Percentiles rank a stretch among this genome's conserved stretches.
These are phyloP conservation scores for Thaumetopoea pityocampa DNA, from an alignment of 1,140 invertebrate genomes.

Conservation along the genomic window DNA sequence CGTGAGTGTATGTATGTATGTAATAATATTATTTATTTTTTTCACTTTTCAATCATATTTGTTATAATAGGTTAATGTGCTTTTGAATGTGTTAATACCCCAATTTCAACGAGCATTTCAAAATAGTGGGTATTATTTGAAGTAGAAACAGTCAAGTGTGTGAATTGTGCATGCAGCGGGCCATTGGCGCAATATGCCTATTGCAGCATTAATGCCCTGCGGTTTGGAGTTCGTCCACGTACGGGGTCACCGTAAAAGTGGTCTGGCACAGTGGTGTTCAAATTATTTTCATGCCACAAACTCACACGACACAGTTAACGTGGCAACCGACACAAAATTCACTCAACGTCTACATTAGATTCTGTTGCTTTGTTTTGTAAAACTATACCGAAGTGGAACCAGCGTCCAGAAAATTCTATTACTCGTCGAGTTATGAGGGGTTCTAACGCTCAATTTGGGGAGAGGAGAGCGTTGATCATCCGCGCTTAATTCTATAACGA, in stretches of 20 bases:
- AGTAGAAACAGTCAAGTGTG: conserved; percentile 22
- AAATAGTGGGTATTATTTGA: conserved; percentile 1
- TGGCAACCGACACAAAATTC: conserved; percentile 27
- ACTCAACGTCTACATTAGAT: conserved; percentile 22
- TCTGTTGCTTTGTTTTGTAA: conserved; percentile 13
- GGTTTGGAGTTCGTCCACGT: conserved; percentile 61
- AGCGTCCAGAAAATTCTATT: conserved; percentile 1
- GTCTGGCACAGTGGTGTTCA: conserved; percentile 36
- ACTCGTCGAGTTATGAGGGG: neutral
- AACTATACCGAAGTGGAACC: conserved; percentile 13
- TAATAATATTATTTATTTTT: neutral
- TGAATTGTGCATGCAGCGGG: conserved; percentile 28
- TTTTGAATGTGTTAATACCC: neutral
- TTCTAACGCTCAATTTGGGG: conserved; percentile 2
- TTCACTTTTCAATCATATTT: neutral
- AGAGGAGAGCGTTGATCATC: conserved; percentile 6
- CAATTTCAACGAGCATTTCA: neutral
- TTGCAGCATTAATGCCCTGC: conserved; percentile 53
- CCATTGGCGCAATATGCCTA: conserved; percentile 40
- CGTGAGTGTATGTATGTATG: too few species aligned
- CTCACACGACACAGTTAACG: conserved; percentile 34
- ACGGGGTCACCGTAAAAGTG: conserved; percentile 51
- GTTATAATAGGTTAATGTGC: neutral
- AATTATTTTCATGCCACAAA: conserved; percentile 60
- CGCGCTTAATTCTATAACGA: conserved; percentile 2